Evolutionary conservation across 2,888 invertebrate genomes (phyloP).

Genomic region (Oasisia sp.): DNA sequence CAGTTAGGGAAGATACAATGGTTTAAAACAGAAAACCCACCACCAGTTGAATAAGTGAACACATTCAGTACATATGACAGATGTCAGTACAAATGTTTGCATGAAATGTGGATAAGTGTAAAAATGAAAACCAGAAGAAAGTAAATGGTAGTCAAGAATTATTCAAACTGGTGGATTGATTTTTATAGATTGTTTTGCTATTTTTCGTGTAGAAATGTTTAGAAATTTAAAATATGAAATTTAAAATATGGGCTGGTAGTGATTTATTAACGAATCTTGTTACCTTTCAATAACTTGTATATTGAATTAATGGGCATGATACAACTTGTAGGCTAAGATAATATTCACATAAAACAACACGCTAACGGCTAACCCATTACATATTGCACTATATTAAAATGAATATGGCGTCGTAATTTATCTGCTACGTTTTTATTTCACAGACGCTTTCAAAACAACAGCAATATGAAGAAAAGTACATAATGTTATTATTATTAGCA

Average conservation of each 20-base stretch:
- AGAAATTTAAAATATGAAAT: background rate
- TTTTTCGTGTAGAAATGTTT: background rate
- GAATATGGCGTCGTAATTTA: background rate
- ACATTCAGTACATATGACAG: background rate
- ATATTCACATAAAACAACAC: background rate
- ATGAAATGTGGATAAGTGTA: background rate
- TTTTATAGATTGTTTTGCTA: background rate
- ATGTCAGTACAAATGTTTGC: background rate
- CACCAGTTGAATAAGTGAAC: background rate
- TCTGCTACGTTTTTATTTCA: background rate
- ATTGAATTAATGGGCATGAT: background rate
- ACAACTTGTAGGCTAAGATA: background rate
- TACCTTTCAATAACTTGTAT: background rate
- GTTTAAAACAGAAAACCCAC: background rate
- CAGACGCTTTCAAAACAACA: background rate
- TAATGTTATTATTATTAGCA: background rate
- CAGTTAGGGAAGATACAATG: background rate
- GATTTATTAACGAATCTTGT: background rate
- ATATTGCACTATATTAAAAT: background rate
- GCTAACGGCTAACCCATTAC: background rate
- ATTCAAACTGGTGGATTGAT: background rate
- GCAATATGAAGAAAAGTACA: conserved; percentile 8
- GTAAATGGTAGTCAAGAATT: background rate
- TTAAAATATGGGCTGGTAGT: background rate
- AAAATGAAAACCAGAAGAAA: background rate